phyloP scores from a whole-genome alignment of 2,888 invertebrate genomes.

The Selenia dentaria region DNA sequence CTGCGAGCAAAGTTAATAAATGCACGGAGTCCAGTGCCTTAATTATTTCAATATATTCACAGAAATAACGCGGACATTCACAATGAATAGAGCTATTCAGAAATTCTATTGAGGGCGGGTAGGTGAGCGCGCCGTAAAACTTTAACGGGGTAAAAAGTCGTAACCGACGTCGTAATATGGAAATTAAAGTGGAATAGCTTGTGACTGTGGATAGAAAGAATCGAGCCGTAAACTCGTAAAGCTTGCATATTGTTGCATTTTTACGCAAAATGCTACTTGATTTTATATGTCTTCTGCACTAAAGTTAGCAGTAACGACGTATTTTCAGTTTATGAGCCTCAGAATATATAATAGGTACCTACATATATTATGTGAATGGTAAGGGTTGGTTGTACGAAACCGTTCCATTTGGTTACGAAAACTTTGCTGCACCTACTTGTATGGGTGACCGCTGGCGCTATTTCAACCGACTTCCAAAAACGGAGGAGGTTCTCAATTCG shows the following conservation, averaged over 20 bases:
- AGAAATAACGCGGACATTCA: slow-evolving; percentile 14
- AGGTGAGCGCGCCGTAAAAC: slow-evolving; percentile 16
- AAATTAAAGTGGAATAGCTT: slow-evolving; percentile 13
- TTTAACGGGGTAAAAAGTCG: slow-evolving; percentile 27
- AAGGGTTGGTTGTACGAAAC: too few relatives aligned
- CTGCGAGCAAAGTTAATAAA: too few relatives aligned
- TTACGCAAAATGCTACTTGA: background rate
- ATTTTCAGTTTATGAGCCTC: background rate
- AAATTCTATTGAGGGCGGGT: slow-evolving; percentile 30
- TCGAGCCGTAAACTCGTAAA: background rate
- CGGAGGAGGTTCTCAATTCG: too few relatives aligned
- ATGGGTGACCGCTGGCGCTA: too few relatives aligned
- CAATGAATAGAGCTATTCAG: slow-evolving; percentile 30
- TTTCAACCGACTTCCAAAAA: too few relatives aligned
- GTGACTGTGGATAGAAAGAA: slow-evolving; percentile 1
- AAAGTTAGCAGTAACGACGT: background rate
- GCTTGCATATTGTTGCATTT: slow-evolving; percentile 2
- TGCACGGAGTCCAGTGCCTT: background rate
- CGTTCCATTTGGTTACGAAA: too few relatives aligned
- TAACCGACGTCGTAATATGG: slow-evolving; percentile 28
- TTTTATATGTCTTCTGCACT: background rate
- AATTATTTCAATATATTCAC: background rate
- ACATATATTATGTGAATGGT: too few relatives aligned
- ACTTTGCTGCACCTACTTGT: too few relatives aligned
- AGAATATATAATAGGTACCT: too few relatives aligned